These are phyloP conservation scores for Ricordea florida DNA, from an alignment of 92 coral and sea anemone genomes.

Conservation along the genomic window DNA sequence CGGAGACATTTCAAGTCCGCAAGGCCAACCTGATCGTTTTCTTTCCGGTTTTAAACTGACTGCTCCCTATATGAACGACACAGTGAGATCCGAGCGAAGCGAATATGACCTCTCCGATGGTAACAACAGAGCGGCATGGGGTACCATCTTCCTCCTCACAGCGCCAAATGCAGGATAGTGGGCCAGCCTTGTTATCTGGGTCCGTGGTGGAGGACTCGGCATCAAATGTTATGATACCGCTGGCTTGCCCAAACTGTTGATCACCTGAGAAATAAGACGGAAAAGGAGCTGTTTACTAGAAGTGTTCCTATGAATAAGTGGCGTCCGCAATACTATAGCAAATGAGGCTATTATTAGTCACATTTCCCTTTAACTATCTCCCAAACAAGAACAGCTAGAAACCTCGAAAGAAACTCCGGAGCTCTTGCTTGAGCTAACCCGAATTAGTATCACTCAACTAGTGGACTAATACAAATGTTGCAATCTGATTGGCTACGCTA, in stretches of 20 bases:
- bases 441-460: too few relatives aligned
- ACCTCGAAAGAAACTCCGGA: too few relatives aligned
- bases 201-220: not conserved
- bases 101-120: not conserved
- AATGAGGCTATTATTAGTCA: too few relatives aligned
- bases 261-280: not conserved
- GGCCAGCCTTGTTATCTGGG: not conserved
- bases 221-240: not conserved
- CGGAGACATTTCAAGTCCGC: too few relatives aligned
- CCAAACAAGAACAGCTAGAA: too few relatives aligned
- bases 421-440: too few relatives aligned
- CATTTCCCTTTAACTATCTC: too few relatives aligned
- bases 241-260: constrained; percentile 3
- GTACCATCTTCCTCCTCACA: not conserved
- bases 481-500: too few relatives aligned
- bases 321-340: too few relatives aligned
- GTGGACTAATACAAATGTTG: too few relatives aligned
- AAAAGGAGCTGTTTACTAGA: not conserved
- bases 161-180: not conserved
- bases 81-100: not conserved
- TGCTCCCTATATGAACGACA: not conserved
- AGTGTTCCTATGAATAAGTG: too few relatives aligned
- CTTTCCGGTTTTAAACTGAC: constrained; percentile 25
- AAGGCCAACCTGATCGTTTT: constrained; percentile 39
- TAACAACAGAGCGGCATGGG: not conserved